Percentiles rank a stretch among this genome's conserved stretches.
Conservation (phyloP, 2,113 vertebrate genomes). For the Drymodes brunneopygia region DNA sequence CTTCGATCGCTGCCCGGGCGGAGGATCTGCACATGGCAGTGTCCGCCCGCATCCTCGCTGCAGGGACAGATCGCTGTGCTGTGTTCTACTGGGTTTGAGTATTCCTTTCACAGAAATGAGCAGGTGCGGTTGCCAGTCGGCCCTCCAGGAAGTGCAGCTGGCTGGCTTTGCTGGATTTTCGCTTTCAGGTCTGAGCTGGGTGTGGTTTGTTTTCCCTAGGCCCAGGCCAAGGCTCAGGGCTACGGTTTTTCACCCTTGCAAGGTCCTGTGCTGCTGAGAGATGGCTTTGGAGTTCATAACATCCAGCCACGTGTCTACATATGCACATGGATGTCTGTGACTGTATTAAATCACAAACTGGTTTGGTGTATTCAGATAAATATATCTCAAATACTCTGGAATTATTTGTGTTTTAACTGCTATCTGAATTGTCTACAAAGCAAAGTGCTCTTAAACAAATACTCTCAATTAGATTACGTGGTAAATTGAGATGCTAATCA, state of each 20-base stretch:
- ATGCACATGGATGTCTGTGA: accelerated
- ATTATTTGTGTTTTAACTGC: not conserved
- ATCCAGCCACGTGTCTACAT: accelerated
- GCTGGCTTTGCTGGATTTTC: not conserved
- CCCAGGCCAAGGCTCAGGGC: not conserved
- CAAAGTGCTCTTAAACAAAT: not conserved
- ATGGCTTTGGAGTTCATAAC: accelerated
- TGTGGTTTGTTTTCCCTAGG: not conserved
- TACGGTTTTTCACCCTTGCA: not conserved
- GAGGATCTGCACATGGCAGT: accelerated
- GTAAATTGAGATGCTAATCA: not conserved
- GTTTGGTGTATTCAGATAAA: not conserved
- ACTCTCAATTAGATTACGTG: not conserved
- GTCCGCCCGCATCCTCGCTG: accelerated
- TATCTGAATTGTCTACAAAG: not conserved
- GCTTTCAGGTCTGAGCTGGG: not conserved
- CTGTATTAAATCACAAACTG: not conserved
- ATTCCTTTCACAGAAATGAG: not conserved
- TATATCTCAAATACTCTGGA: not conserved
- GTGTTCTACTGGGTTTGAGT: accelerated
- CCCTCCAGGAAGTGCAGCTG: not conserved
- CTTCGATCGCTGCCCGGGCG: accelerated
- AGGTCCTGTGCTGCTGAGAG: not conserved
- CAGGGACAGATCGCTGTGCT: accelerated
- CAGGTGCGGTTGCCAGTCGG: not conserved